Base-by-base conservation (phyloP, 2,888 invertebrate species). In the Syrista parreyssii region DNA sequence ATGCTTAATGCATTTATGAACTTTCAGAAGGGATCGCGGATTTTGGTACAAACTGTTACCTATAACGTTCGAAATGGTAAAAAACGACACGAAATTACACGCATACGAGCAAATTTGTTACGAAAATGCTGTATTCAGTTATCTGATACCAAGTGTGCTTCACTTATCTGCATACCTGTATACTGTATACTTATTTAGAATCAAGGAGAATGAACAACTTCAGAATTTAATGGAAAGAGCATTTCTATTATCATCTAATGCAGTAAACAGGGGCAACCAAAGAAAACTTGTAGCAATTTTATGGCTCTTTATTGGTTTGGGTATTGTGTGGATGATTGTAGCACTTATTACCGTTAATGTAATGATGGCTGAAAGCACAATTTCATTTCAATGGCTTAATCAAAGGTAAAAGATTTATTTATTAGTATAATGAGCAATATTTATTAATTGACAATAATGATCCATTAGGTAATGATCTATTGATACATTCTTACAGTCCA, bases 141-240 rank as follows among this genome's bases (percentile, higher is more conserved):
- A 96, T 87, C 92, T 96, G 32, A 93, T 96, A 74, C 97, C 97
- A 4, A 95, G 95, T 90, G 84, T 94, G 75, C 91, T 97, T 36
- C 96, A 97, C 91, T 93, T 97, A 77, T 82, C 93, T 73, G 96
- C 96, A 23, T 97, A 96, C 87, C 85, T 96, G 30, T 95, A 96
- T 82, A 95, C 96, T 0, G 92, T 96, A 76, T 94, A 95, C 87
- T 92, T 96, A 75, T 96, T 96, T 89, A 93, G 96, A 85, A 93
- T 95, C 82, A 94, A 95, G 55, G 96, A 97, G 89, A 96, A 96
- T 88, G 97, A 97, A 88, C 96, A 97, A 86, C 90, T 97, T 76
- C 96, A 96, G 85, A 96, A 96, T 92, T 92, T 97, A 75, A 96
- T 97, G 94, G 97, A 97, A 91, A 93, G 96, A 85, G 96, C 95